phyloP scores from a whole-genome alignment of 2,888 invertebrate genomes.

The Eupsilia transversa region DNA sequence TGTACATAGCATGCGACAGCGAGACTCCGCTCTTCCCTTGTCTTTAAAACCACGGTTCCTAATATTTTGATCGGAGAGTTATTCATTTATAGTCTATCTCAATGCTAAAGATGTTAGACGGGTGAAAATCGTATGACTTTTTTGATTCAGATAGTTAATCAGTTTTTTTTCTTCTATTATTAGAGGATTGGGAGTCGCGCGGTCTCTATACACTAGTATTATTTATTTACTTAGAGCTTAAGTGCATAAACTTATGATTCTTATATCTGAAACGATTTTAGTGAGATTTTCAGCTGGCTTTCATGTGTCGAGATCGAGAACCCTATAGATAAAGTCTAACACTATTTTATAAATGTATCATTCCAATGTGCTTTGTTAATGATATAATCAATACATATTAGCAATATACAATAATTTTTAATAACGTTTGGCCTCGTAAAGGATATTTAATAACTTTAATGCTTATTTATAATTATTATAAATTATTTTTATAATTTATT shows the following conservation, averaged over 20 bases:
- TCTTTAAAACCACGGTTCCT: conserved; percentile 43
- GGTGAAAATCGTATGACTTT: conserved; percentile 38
- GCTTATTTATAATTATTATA: conserved; percentile 66
- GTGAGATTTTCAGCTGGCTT: conserved; percentile 83
- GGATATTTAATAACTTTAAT: conserved; percentile 63
- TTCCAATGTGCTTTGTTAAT: conserved; percentile 70
- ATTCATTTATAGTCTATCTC: conserved; percentile 9
- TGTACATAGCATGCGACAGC: conserved; percentile 72
- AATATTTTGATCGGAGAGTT: conserved; percentile 28
- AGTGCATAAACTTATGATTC: conserved; percentile 83
- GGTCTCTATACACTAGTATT: conserved; percentile 88
- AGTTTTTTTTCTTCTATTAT: not conserved
- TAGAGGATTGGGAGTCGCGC: conserved; percentile 61
- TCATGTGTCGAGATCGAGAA: conserved; percentile 66
- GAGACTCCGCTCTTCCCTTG: conserved; percentile 46
- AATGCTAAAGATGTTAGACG: conserved; percentile 4
- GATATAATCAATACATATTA: conserved; percentile 61
- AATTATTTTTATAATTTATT: conserved; percentile 69
- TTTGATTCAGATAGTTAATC: conserved; percentile 10
- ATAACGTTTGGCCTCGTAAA: conserved; percentile 63
- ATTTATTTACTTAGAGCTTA: conserved; percentile 89
- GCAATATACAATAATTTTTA: conserved; percentile 56
- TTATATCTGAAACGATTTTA: conserved; percentile 70
- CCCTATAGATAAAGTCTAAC: conserved; percentile 43
- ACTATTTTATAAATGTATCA: conserved; percentile 64